Evolutionary conservation across 2,888 invertebrate species (phyloP).

Genomic region (Drosophila robusta): DNA sequence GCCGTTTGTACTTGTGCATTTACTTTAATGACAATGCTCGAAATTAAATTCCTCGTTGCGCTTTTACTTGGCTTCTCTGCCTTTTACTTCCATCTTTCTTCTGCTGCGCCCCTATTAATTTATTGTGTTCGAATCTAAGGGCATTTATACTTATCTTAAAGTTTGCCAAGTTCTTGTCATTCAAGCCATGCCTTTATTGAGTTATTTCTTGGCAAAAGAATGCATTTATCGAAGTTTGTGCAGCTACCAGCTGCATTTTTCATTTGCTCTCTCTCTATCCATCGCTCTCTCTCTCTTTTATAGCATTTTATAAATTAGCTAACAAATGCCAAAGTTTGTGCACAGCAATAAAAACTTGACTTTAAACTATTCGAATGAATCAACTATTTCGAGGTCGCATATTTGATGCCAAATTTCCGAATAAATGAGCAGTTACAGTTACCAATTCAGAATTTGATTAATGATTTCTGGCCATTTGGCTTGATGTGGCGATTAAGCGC

Average conservation of each 20-base stretch:
- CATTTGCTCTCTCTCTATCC: constrained; percentile 8
- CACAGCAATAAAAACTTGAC: constrained; percentile 33
- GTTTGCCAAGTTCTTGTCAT: constrained; percentile 79
- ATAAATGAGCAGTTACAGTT: constrained; percentile 47
- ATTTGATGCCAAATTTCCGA: constrained; percentile 27
- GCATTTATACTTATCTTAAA: constrained; percentile 66
- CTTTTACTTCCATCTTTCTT: not conserved
- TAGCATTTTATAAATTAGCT: constrained; percentile 63
- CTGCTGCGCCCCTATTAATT: constrained; percentile 52
- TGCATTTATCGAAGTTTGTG: constrained; percentile 53
- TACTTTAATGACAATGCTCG: constrained; percentile 56
- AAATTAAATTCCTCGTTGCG: constrained; percentile 67
- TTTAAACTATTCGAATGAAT: constrained; percentile 38
- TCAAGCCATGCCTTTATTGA: constrained; percentile 66
- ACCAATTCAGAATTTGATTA: constrained; percentile 21
- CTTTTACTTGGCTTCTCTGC: constrained; percentile 29
- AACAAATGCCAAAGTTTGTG: constrained; percentile 42
- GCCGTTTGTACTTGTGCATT: constrained; percentile 36
- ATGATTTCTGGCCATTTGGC: constrained; percentile 4
- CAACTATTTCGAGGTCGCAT: constrained; percentile 18
- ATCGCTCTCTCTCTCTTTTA: constrained; percentile 5
- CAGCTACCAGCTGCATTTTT: constrained; percentile 43
- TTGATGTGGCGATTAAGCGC: constrained; percentile 16
- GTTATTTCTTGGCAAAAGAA: constrained; percentile 65
- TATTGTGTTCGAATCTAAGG: constrained; percentile 66